Percentiles rank a stretch among this genome's conserved stretches.
Conservation (phyloP, 2,113 vertebrate genomes). For the Rattus rattus region DNA sequence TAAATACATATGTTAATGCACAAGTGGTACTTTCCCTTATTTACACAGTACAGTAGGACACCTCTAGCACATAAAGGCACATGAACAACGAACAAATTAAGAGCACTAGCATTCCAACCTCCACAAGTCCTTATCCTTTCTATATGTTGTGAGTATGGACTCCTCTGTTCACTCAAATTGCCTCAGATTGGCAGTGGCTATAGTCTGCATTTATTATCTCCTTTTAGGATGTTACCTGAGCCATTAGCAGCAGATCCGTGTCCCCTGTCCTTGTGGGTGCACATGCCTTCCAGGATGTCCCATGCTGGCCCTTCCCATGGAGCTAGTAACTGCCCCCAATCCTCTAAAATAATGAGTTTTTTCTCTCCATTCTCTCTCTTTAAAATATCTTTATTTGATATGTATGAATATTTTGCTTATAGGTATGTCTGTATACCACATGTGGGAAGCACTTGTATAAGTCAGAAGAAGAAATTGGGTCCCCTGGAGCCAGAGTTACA, state of each 20-base stretch:
- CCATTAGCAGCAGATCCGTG: background rate
- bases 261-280: no score
- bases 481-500: background rate
- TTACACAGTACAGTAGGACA: background rate
- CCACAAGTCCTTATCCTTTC: background rate
- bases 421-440: background rate
- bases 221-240: background rate
- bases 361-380: background rate
- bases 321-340: no score
- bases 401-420: background rate
- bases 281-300: background rate
- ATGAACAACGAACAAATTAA: background rate
- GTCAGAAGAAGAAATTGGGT: background rate
- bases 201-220: background rate
- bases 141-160: background rate
- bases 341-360: rapidly evolving
- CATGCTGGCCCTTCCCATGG: background rate
- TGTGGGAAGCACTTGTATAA: background rate
- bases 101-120: background rate
- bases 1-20: background rate
- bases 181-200: background rate
- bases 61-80: background rate
- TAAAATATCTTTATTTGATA: background rate
- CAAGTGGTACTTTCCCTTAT: background rate
- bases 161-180: background rate